These are phyloP conservation scores for Notamacropus eugenii DNA, from an alignment of 2,797 vertebrate genomes.

Conservation along the genomic window DNA sequence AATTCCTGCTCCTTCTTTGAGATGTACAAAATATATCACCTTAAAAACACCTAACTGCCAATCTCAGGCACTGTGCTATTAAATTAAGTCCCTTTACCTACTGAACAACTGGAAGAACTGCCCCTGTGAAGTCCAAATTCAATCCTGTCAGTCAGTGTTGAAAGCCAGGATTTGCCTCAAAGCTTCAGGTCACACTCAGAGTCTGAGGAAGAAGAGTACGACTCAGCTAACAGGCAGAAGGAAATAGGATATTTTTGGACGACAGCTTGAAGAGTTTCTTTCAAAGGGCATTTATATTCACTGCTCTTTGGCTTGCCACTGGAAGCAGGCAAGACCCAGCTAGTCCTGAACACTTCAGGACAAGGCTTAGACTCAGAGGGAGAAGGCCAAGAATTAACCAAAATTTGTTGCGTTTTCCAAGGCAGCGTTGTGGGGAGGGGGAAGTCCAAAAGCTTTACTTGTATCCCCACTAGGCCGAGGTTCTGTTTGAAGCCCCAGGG, in stretches of 20 bases:
- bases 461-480: constrained; percentile 47
- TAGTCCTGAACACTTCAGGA: background rate
- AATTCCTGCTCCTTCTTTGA: constrained; percentile 41
- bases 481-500: constrained; percentile 36
- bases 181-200: background rate
- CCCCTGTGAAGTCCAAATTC: background rate
- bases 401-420: background rate
- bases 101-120: background rate
- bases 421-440: constrained; percentile 15
- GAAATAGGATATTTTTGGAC: background rate
- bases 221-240: background rate
- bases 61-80: background rate
- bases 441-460: constrained; percentile 68
- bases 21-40: constrained; percentile 50
- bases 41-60: background rate
- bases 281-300: background rate
- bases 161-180: background rate
- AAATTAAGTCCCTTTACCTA: background rate
- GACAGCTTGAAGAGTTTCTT: background rate
- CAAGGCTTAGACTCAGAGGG: background rate
- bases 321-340: rapidly evolving
- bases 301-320: background rate
- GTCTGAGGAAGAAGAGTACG: background rate
- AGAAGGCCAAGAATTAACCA: constrained; percentile 8
- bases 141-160: background rate